A percentile compares a stretch with the other conserved stretches of the same genome.
phyloP scores from a whole-genome alignment of 1,140 invertebrate genomes.

The Drosophila busckii region DNA sequence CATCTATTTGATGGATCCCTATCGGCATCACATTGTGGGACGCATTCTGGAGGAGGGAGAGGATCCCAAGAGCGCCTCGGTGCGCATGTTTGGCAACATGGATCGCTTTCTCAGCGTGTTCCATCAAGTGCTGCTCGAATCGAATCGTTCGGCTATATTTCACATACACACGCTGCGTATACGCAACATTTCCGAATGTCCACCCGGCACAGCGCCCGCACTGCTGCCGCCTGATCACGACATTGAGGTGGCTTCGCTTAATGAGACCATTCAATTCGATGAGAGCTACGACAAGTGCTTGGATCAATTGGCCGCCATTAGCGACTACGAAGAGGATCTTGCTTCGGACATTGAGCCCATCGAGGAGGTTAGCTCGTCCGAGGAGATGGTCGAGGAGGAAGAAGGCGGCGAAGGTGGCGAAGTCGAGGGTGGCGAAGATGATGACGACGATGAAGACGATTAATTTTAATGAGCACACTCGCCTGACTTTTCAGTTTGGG shows the following conservation, averaged over 20 bases:
- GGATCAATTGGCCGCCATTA: slow-evolving; percentile 60
- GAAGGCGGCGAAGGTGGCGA: slow-evolving; percentile 46
- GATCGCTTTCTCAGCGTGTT: slow-evolving; percentile 62
- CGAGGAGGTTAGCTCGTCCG: slow-evolving; percentile 57
- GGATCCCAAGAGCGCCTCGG: slow-evolving; percentile 51
- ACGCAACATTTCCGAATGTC: slow-evolving; percentile 55
- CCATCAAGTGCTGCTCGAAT: slow-evolving; percentile 62
- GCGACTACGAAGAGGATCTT: slow-evolving; percentile 65
- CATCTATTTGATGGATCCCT: slow-evolving; percentile 72
- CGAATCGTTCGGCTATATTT: slow-evolving; percentile 63
- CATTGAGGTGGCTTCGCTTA: slow-evolving; percentile 54
- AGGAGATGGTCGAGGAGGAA: slow-evolving; percentile 67
- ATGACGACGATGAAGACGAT: slow-evolving; percentile 38
- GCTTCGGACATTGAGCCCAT: slow-evolving; percentile 65
- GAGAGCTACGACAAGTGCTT: slow-evolving; percentile 66
- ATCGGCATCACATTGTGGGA: slow-evolving; percentile 65
- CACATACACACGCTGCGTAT: slow-evolving; percentile 55
- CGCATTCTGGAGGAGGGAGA: slow-evolving; percentile 49
- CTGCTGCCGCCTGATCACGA: slow-evolving; percentile 47
- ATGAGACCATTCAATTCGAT: slow-evolving; percentile 66
- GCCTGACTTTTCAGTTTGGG: slow-evolving; percentile 1
- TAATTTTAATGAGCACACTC: neutral
- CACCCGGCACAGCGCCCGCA: slow-evolving; percentile 47
- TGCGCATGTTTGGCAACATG: slow-evolving; percentile 66
- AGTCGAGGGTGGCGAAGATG: slow-evolving; percentile 39